Base-by-base conservation (phyloP, 2,113 vertebrate species). In the Elgaria multicarinata region DNA sequence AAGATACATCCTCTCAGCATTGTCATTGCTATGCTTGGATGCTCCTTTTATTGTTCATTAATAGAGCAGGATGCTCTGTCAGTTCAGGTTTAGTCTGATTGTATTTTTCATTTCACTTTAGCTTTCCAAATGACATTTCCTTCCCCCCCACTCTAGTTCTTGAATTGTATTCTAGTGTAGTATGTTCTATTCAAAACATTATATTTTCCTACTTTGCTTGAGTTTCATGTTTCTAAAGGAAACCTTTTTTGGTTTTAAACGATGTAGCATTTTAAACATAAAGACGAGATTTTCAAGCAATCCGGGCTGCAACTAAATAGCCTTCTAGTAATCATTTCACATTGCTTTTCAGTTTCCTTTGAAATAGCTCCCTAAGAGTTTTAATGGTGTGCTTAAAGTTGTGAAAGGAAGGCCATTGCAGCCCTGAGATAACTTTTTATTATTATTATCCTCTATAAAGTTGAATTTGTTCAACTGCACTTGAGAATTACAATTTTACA, bases 21-120 rank as follows among this genome's bases (percentile, higher is more conserved):
- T 4, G 16, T 13, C 36, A 75, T 85, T 71, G 36, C 22, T 85
- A 7, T 44, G 12, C 3, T 80, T 88, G 83, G 12, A 28, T 84
- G 16, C 2, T 80, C 26, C 58, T 90, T 88, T 13, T 89, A 71
- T 85, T 85, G 83, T 39, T 36, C 74, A 1, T 3, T 88, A 83
- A 33, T 26, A 0, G 0, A 31, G 66, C 26, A 77, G 26, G 2
- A 67, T 46, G 12, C 85, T 85, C 46, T 4, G 13, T 0, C 0
- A 55, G 76, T 89, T 87, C 58, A n/a, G 36, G 64, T 39, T 53
- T 10, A 33, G 28, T 62, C 39, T 42, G 42, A 24, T 74, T 0
- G 0, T 87, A 22, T 87, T 39, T 84, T 36, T 88, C 80, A 67
- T 91, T 64, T 67, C 44, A 89, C 46, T 24, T 69, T 28, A 79